A percentile compares a stretch with the other conserved stretches of the same genome.
Evolutionary conservation across 2,888 invertebrate genomes (phyloP).

Genomic region (Leuctra nigra): DNA sequence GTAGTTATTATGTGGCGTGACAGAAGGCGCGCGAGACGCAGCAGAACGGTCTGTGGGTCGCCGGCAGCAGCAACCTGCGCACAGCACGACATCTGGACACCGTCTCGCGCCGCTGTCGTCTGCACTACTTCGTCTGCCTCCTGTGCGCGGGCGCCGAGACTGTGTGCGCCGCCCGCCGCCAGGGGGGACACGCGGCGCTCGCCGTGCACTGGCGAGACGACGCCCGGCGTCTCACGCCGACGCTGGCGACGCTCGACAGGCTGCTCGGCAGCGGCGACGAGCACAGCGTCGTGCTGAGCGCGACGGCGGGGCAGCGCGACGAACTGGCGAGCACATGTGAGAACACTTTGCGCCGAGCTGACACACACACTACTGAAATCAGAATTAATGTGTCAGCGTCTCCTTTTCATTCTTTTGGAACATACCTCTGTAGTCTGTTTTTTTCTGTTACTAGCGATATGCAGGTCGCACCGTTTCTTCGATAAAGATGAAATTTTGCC

Average conservation of each 20-base stretch:
- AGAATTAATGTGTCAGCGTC: too few species aligned
- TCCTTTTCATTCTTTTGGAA: too few species aligned
- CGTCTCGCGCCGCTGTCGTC: background rate
- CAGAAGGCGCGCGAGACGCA: too few species aligned
- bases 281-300: background rate
- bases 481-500: too few species aligned
- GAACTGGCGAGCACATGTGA: too few species aligned
- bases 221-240: background rate
- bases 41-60: background rate
- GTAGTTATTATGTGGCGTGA: too few species aligned
- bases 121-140: conserved; percentile 8
- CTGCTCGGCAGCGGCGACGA: background rate
- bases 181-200: background rate
- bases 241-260: background rate
- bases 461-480: too few species aligned
- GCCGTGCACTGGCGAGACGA: conserved; percentile 7
- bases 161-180: background rate
- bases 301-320: too few species aligned
- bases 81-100: conserved; percentile 1
- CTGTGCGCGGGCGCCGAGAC: conserved; percentile 8
- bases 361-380: too few species aligned
- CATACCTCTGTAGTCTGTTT: too few species aligned
- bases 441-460: too few species aligned
- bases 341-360: too few species aligned
- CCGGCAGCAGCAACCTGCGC: background rate